Evolutionary conservation across 2,888 invertebrate species (phyloP), one percentile per base, ranked within the genome.

Genomic region (Campoletis raptor): DNA sequence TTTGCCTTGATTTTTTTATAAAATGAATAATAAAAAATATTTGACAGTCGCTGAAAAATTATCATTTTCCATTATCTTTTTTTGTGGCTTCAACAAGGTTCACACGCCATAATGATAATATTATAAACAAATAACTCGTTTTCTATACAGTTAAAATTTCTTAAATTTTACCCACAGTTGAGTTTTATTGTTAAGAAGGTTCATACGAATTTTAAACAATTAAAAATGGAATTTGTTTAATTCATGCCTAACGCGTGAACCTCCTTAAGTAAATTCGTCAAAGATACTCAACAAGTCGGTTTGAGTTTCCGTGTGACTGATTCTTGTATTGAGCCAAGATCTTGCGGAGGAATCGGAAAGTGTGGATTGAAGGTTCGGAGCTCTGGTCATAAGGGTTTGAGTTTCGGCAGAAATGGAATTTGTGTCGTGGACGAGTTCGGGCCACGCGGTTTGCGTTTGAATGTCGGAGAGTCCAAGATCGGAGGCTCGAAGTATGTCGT

Each of bases 401-500:
- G 96, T 96, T 92, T 96, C 96, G 0, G 96, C 95, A 2, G 96
- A 96, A 2, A 95, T 95, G 21, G 96, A 12, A 30, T 61, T 94
- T 45, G 95, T 93, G 87, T 96, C 96, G 81, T 95, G 95, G 21
- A 95, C 95, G n/a, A 94, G 94, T 81, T 92, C 93, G 0, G 95
- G 94, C 95, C 95, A 96, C 69, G 95, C 95, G 0, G 96, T 96
- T 92, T 96, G 96, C 0, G 96, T 96, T 91, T 96, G 96, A 83
- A 95, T 96, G 89, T 96, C 95, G 30, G 95, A 95, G 61, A 96
- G 93, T n/a, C 95, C 95, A 45, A 96, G 93, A 89, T 96, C 96
- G 7, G 94, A 93, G 4, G 95, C 61, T 5, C 61, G 92, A 42
- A 96, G 92, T 64, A 95, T 94, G 70, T 96, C 95, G 83, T 96